phyloP scores from a whole-genome alignment of 2,113 vertebrate species.

The Ctenomys sociabilis region DNA sequence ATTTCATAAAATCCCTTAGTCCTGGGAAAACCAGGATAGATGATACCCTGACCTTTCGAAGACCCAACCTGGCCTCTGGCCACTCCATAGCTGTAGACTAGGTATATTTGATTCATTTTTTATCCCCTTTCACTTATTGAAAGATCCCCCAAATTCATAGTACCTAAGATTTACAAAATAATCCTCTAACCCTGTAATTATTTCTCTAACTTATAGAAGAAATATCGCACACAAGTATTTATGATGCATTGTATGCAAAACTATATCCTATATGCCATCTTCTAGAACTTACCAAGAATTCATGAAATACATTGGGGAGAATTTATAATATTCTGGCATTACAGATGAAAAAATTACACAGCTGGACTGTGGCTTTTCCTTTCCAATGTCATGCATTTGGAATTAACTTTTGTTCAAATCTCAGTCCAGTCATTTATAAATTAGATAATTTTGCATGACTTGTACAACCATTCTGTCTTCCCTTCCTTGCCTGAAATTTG shows the following conservation, averaged over 20 bases:
- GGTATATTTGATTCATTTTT: neutral
- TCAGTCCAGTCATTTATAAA: neutral
- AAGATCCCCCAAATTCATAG: neutral
- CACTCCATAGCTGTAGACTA: neutral
- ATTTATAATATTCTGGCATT: neutral
- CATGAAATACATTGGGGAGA: neutral
- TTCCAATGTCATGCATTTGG: neutral
- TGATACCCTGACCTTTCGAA: neutral
- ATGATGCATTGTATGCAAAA: neutral
- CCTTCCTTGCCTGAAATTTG: neutral
- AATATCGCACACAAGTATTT: neutral
- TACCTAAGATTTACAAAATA: neutral
- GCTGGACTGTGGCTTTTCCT: too few relatives aligned
- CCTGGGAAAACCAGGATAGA: neutral
- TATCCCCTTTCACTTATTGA: fast-evolving
- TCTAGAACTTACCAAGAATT: neutral
- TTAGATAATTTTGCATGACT: neutral
- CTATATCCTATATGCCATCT: neutral
- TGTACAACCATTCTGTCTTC: neutral
- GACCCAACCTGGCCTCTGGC: neutral
- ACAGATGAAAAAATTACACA: neutral
- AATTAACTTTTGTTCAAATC: neutral
- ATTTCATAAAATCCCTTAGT: neutral
- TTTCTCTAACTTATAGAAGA: neutral
- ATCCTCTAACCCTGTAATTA: neutral